Conservation (phyloP, 2,888 invertebrate genomes). For the Empis livida region DNA sequence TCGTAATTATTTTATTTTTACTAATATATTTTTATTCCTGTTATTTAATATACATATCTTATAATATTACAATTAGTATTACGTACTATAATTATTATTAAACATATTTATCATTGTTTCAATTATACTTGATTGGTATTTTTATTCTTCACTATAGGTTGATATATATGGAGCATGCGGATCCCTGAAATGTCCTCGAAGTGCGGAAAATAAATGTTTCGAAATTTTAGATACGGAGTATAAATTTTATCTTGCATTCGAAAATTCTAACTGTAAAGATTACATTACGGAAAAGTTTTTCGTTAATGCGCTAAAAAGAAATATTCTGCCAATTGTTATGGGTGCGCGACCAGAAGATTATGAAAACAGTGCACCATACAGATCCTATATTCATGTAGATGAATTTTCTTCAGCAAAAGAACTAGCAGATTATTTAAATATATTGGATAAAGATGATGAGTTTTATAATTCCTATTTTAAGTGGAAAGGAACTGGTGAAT, state of each 20-base stretch:
- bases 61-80: too few relatives aligned
- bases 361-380: slow-evolving; percentile 72
- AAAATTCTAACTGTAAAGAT: slow-evolving; percentile 92
- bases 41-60: too few relatives aligned
- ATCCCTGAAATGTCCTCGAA: slow-evolving; percentile 68
- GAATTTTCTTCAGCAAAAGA: slow-evolving; percentile 81
- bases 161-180: slow-evolving; percentile 91
- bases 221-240: slow-evolving; percentile 84
- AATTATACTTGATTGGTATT: not conserved
- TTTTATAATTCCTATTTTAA: slow-evolving; percentile 90
- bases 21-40: too few relatives aligned
- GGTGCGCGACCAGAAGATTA: slow-evolving; percentile 89
- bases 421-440: slow-evolving; percentile 72
- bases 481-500: slow-evolving; percentile 91
- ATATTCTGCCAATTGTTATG: slow-evolving; percentile 90
- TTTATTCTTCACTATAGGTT: slow-evolving; percentile 36
- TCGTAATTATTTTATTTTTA: too few relatives aligned
- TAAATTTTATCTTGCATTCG: slow-evolving; percentile 94
- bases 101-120: not conserved
- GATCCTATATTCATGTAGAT: slow-evolving; percentile 91
- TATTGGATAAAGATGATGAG: slow-evolving; percentile 74
- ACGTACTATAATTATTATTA: not conserved
- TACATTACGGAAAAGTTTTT: slow-evolving; percentile 97
- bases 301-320: slow-evolving; percentile 79
- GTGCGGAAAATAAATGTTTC: slow-evolving; percentile 69